A percentile compares a stretch with the other conserved stretches of the same genome.
phyloP scores from a whole-genome alignment of 2,797 vertebrate genomes.

The Notolabrus celidotus region DNA sequence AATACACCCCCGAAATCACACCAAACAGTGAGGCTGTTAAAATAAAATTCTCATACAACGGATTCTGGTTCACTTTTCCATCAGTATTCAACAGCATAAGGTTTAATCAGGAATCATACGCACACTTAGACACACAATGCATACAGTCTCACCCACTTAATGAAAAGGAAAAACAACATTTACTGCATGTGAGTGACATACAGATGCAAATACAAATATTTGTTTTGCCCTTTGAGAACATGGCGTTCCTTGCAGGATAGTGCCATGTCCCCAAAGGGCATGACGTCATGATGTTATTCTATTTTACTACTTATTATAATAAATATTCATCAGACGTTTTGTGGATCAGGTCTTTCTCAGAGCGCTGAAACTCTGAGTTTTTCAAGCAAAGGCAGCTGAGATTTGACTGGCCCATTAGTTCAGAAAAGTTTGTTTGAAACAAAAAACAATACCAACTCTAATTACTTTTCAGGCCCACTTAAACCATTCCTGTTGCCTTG shows the following conservation, averaged over 20 bases:
- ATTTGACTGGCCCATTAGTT: slow-evolving; percentile 57
- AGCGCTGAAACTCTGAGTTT: slow-evolving; percentile 44
- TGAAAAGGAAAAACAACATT: slow-evolving; percentile 9
- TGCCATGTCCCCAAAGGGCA: too few species aligned
- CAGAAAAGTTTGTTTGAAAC: slow-evolving; percentile 55
- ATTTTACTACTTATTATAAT: slow-evolving; percentile 1
- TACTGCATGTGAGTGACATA: neutral
- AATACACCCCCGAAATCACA: slow-evolving; percentile 79
- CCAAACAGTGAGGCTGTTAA: slow-evolving; percentile 70
- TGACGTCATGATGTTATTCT: neutral
- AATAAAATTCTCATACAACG: slow-evolving; percentile 58
- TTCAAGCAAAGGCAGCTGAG: slow-evolving; percentile 44
- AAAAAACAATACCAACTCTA: slow-evolving; percentile 52
- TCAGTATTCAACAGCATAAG: slow-evolving; percentile 23
- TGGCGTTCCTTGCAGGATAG: neutral
- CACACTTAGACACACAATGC: slow-evolving; percentile 10
- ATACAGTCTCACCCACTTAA: slow-evolving; percentile 8
- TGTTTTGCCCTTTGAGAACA: neutral
- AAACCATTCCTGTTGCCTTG: slow-evolving; percentile 49
- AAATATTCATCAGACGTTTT: slow-evolving; percentile 10
- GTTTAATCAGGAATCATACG: slow-evolving; percentile 40
- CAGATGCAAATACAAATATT: slow-evolving; percentile 4
- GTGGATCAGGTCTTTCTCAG: slow-evolving; percentile 9
- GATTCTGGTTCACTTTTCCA: slow-evolving; percentile 57
- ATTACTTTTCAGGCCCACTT: slow-evolving; percentile 59